Evolutionary conservation across 2,888 invertebrate genomes (phyloP), one percentile per base, ranked within the genome.

Genomic region (Panopea generosa): DNA sequence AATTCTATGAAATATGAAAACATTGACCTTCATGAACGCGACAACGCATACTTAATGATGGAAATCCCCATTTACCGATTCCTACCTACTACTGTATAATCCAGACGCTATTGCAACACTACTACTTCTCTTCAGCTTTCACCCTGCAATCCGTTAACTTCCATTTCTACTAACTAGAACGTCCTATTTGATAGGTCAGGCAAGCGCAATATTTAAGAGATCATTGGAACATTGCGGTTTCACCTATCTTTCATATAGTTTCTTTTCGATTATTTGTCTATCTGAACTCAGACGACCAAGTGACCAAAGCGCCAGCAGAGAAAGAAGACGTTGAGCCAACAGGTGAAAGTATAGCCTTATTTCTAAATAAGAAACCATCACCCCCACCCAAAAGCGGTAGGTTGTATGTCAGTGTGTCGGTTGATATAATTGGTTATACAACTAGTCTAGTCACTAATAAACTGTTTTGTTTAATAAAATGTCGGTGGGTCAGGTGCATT

Each of bases 211-310:
- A 84, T 75, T 72, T 76, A 59, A 33, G 22, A 61, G 65, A 27
- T 68, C 77, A 78, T 71, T 72, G 74, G 85, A 84, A 83, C 85
- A 76, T 74, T 43, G 27, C 63, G 71, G 66, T 79, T 79, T 80
- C 84, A 83, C 84, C 78, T 84, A 75, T 33, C 56, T 67, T 57
- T 86, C 80, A 95, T 94, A 94, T 94, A 95, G 95, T 95, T 93
- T 94, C 94, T 94, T 94, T 94, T 94, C 95, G 94, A 94, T 94
- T 95, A 94, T 95, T 95, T 94, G 94, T 95, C 95, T 96, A 95
- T 94, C 95, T 96, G 94, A 95, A 95, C 94, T 95, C 96, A 96
- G 96, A 95, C 93, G 95, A 95, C 40, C 87, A 87, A 74, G 79
- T 83, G 67, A 86, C 77, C 47, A 69, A 77, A 45, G 80, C 83